phyloP scores from a whole-genome alignment of 2,888 invertebrate species.

The Epinotia demarniana region DNA sequence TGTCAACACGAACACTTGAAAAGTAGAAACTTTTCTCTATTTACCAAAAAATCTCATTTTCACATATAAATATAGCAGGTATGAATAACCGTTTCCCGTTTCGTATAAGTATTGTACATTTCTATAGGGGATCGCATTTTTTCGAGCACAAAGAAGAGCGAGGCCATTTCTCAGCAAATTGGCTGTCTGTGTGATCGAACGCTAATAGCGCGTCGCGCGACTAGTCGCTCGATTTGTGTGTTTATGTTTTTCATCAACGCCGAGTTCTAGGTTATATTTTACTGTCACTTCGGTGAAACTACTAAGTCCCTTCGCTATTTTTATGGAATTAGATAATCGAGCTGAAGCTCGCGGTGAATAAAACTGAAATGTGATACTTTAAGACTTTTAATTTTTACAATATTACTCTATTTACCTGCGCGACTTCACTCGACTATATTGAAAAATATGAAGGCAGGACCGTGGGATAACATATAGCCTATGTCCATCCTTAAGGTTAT shows the following conservation, averaged over 20 bases:
- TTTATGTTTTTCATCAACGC: background rate
- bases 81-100: constrained; percentile 23
- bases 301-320: too few species aligned
- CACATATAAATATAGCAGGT: background rate
- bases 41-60: background rate
- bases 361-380: too few species aligned
- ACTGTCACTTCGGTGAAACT: too few species aligned
- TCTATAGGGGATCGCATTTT: constrained; percentile 19
- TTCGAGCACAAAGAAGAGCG: constrained; percentile 40
- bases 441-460: too few species aligned
- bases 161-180: constrained; percentile 44
- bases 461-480: too few species aligned
- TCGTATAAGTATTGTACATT: constrained; percentile 14
- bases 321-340: too few species aligned
- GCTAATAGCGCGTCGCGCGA: constrained; percentile 30
- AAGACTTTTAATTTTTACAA: too few species aligned
- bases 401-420: too few species aligned
- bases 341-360: too few species aligned
- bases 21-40: background rate
- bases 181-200: constrained; percentile 45
- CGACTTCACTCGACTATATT: too few species aligned
- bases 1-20: background rate
- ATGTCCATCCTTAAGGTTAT: too few species aligned
- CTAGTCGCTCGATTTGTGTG: constrained; percentile 6
- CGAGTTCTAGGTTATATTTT: too few species aligned